Evolutionary conservation across 2,888 invertebrate species (phyloP).

Genomic region (Mythimna pallens): DNA sequence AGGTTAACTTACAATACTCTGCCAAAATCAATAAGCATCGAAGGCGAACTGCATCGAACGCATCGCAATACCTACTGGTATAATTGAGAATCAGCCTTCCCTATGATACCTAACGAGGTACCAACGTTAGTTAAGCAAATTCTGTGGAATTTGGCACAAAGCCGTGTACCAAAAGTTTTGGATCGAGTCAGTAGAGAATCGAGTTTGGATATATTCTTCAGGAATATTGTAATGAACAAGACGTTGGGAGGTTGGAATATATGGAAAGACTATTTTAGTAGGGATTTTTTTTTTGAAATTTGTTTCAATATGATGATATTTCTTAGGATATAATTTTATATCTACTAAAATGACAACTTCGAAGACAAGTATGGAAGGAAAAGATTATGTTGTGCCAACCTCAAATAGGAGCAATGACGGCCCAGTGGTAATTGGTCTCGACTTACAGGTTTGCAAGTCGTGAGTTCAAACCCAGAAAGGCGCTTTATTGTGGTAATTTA

Average conservation of each 20-base stretch:
- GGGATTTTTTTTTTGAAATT: not conserved
- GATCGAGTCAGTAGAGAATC: slow-evolving; percentile 44
- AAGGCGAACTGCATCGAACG: slow-evolving; percentile 46
- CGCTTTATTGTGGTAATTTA: no score
- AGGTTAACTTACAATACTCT: slow-evolving; percentile 30
- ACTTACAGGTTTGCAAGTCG: no score
- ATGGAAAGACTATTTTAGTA: not conserved
- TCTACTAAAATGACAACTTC: not conserved
- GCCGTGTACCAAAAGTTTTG: slow-evolving; percentile 48
- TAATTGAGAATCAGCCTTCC: slow-evolving; percentile 59
- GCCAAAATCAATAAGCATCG: slow-evolving; percentile 64
- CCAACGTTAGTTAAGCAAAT: slow-evolving; percentile 69
- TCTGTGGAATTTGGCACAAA: slow-evolving; percentile 68
- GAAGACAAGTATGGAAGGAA: no score
- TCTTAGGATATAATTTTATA: not conserved
- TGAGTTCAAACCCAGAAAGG: no score
- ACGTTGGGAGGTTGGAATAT: not conserved
- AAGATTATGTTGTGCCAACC: no score
- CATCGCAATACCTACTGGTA: slow-evolving; percentile 36
- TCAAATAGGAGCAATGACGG: no score
- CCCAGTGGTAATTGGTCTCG: no score
- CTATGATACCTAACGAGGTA: slow-evolving; percentile 64
- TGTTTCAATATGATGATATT: not conserved
- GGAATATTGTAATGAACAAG: slow-evolving; percentile 34
- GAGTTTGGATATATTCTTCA: slow-evolving; percentile 37